phyloP scores from a whole-genome alignment of 2,113 vertebrate species.

The Agapornis roseicollis region DNA sequence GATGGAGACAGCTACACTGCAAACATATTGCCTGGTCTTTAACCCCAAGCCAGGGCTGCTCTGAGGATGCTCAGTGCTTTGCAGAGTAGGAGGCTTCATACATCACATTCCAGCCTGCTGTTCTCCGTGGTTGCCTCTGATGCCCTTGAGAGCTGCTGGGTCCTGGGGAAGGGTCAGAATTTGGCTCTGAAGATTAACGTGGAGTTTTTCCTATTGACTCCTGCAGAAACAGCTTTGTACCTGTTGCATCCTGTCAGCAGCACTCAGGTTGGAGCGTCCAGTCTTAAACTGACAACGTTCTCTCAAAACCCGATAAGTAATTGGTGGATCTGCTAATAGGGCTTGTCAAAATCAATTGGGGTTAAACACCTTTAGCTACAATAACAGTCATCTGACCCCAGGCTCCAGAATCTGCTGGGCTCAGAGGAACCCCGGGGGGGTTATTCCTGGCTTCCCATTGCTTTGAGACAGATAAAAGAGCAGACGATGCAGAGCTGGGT shows the following conservation, averaged over 20 bases:
- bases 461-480: conserved; percentile 60
- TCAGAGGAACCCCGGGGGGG: conserved; percentile 44
- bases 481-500: conserved; percentile 52
- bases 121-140: not conserved
- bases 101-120: fast-evolving
- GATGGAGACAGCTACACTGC: not conserved
- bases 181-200: not conserved
- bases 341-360: conserved; percentile 66
- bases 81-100: not conserved
- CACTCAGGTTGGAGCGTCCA: not conserved
- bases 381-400: conserved; percentile 41
- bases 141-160: not conserved
- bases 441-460: conserved; percentile 39
- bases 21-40: not conserved
- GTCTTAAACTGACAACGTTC: not conserved
- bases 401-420: conserved; percentile 12
- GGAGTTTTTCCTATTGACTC: not conserved
- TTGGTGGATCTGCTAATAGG: conserved; percentile 46
- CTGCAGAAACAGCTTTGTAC: not conserved
- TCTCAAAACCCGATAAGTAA: conserved; percentile 34
- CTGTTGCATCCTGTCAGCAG: not conserved
- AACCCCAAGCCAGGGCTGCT: not conserved
- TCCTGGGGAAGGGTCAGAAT: not conserved
- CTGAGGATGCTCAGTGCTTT: not conserved
- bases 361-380: conserved; percentile 60